Evolutionary conservation across 2,797 vertebrate genomes (phyloP).

Genomic region (Urosaurus nigricauda): DNA sequence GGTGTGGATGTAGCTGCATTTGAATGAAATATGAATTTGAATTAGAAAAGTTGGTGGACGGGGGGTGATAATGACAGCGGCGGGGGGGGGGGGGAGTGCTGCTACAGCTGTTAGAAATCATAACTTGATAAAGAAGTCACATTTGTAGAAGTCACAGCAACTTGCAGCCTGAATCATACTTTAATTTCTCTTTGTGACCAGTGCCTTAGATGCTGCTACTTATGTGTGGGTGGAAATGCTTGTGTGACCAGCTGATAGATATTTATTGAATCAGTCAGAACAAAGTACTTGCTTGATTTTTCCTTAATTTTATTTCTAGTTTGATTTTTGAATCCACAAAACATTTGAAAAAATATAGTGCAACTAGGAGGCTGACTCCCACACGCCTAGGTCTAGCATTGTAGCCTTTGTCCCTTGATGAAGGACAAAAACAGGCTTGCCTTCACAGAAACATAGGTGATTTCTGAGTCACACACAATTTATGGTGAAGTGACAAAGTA

Average conservation of each 20-base stretch:
- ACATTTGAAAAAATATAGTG: not conserved
- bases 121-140: too few species aligned
- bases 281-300: not conserved
- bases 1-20: too few species aligned
- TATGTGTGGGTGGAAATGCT: not conserved
- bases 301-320: not conserved
- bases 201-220: not conserved
- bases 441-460: not conserved
- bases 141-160: too few species aligned
- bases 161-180: not conserved
- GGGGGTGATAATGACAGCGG: too few species aligned
- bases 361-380: not conserved
- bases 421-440: not conserved
- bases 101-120: too few species aligned
- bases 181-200: not conserved
- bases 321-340: not conserved
- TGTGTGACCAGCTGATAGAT: not conserved
- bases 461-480: not conserved
- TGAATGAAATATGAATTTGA: too few species aligned
- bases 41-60: too few species aligned
- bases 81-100: too few species aligned
- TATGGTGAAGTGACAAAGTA: not conserved
- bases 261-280: not conserved
- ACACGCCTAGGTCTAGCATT: not conserved
- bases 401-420: not conserved